A percentile compares a stretch with the other conserved stretches of the same genome.
phyloP scores from a whole-genome alignment of 2,888 invertebrate genomes.

The Diadegma fenestrale region DNA sequence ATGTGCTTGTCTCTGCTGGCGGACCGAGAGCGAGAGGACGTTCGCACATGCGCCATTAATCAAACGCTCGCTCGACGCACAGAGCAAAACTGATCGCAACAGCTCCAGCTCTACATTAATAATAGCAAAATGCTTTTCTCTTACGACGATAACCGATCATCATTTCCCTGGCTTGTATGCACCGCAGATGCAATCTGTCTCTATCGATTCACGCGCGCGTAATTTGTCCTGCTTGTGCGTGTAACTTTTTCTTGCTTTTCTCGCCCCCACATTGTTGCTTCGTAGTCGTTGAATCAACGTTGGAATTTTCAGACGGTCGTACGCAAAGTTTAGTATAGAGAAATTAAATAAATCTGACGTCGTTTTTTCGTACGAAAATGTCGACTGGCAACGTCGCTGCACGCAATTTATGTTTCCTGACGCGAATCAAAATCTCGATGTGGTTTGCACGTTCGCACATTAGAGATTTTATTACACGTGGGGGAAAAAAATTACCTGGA shows the following conservation, averaged over 20 bases:
- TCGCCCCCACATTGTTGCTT: background rate
- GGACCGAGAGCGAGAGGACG: conserved; percentile 33
- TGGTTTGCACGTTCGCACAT: background rate
- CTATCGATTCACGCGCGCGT: conserved; percentile 11
- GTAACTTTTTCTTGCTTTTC: background rate
- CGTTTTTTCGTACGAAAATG: background rate
- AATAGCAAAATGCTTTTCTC: conserved; percentile 11
- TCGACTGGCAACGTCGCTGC: background rate
- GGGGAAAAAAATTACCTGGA: conserved; percentile 68
- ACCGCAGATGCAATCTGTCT: conserved; percentile 75
- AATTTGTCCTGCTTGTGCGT: background rate
- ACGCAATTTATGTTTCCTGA: background rate
- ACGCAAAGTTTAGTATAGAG: too few relatives aligned
- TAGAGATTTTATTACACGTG: background rate
- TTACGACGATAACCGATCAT: conserved; percentile 70
- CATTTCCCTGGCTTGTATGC: conserved; percentile 70
- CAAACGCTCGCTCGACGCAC: conserved; percentile 64
- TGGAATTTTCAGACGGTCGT: too few relatives aligned
- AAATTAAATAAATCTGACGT: background rate
- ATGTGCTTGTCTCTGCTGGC: background rate
- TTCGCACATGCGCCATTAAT: conserved; percentile 72
- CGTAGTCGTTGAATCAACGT: too few relatives aligned
- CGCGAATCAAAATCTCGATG: background rate
- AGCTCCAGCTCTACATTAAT: conserved; percentile 30
- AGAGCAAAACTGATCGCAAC: conserved; percentile 28